phyloP scores from a whole-genome alignment of 1,140 invertebrate genomes.

The Meteorus sp. region DNA sequence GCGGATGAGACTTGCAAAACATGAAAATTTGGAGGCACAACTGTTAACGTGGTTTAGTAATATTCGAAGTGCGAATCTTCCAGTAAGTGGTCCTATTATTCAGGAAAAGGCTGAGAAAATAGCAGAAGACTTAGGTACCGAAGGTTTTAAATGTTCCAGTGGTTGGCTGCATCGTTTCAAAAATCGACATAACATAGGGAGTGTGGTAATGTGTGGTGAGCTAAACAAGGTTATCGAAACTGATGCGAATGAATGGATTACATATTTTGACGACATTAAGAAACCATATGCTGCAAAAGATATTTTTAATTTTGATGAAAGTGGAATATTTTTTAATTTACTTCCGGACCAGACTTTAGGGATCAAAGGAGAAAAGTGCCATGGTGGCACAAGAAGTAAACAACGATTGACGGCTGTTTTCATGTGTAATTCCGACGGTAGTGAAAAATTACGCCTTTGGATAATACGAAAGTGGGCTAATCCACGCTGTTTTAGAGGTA shows the following conservation, averaged over 20 bases:
- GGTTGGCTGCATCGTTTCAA: slow-evolving; percentile 17
- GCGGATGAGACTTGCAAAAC: slow-evolving; percentile 16
- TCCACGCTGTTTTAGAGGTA: slow-evolving; percentile 15
- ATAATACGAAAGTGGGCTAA: slow-evolving; percentile 16
- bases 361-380: slow-evolving; percentile 13
- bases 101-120: slow-evolving; percentile 14
- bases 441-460: slow-evolving; percentile 13
- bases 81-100: slow-evolving; percentile 4
- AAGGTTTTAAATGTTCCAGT: slow-evolving; percentile 13
- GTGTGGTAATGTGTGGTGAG: slow-evolving; percentile 13
- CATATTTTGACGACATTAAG: slow-evolving; percentile 15
- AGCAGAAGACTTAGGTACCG: slow-evolving; percentile 11
- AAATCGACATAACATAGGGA: slow-evolving; percentile 17
- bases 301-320: slow-evolving; percentile 15
- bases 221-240: slow-evolving; percentile 15
- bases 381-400: slow-evolving; percentile 11
- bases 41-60: slow-evolving; percentile 12
- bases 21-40: slow-evolving; percentile 13
- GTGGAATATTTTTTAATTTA: slow-evolving; percentile 16
- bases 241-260: slow-evolving; percentile 17
- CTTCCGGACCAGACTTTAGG: slow-evolving; percentile 12
- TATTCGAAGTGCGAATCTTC: slow-evolving; percentile 17
- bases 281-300: slow-evolving; percentile 20
- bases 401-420: slow-evolving; percentile 1
- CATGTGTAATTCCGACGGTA: slow-evolving; percentile 14